These are phyloP conservation scores for Buathra laborator DNA, from an alignment of 2,888 invertebrate species.

Conservation along the genomic window DNA sequence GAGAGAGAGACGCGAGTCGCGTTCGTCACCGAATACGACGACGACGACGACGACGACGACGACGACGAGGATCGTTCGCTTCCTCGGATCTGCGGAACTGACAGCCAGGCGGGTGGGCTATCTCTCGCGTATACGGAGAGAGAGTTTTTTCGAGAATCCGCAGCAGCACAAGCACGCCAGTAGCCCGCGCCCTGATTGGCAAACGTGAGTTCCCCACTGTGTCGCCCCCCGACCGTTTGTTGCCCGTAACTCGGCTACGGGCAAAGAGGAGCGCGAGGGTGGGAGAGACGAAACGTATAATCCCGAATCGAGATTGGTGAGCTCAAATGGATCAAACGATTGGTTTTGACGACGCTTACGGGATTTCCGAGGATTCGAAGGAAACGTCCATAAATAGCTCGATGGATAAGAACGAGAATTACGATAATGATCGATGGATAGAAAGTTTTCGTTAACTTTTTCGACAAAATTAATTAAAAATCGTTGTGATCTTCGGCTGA, in stretches of 20 bases:
- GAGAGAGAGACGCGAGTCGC: slow-evolving; percentile 32
- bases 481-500: no score
- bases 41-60: slow-evolving; percentile 1
- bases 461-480: no score
- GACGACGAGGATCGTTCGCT: slow-evolving; percentile 38
- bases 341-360: not conserved
- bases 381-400: not conserved
- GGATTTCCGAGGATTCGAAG: not conserved
- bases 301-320: not conserved
- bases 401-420: not conserved
- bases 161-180: slow-evolving; percentile 49
- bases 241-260: slow-evolving; percentile 1
- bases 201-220: slow-evolving; percentile 9
- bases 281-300: not conserved
- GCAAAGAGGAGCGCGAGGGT: not conserved
- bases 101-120: slow-evolving; percentile 57
- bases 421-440: not conserved
- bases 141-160: slow-evolving; percentile 42
- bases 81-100: slow-evolving; percentile 61
- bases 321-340: not conserved
- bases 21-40: slow-evolving; percentile 24
- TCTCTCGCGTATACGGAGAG: slow-evolving; percentile 24
- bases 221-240: slow-evolving; percentile 20
- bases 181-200: slow-evolving; percentile 65
- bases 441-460: no score